phyloP scores from a whole-genome alignment of 1,140 invertebrate species.

The Nomia melanderi region DNA sequence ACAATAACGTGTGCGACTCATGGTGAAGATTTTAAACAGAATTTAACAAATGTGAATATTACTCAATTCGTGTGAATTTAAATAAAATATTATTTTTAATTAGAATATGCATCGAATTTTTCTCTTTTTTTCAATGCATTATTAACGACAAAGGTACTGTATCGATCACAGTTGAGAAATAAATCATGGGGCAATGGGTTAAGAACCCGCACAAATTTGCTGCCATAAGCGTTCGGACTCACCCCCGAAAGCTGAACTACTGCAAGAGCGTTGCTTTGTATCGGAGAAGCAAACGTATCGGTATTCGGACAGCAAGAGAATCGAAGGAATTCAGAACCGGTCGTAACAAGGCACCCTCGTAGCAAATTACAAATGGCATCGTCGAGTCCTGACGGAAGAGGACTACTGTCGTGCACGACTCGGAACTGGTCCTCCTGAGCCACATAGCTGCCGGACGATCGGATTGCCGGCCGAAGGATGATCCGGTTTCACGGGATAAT shows the following conservation, averaged over 20 bases:
- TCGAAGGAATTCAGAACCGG: slow-evolving; percentile 49
- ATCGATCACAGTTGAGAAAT: too few species aligned
- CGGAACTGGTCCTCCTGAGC: slow-evolving; percentile 31
- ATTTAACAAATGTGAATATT: too few species aligned
- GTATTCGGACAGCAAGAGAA: background rate
- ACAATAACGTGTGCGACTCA: too few species aligned
- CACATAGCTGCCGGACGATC: slow-evolving; percentile 36
- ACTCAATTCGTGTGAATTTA: too few species aligned
- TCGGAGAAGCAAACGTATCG: background rate
- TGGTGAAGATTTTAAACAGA: too few species aligned
- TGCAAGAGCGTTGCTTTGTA: background rate
- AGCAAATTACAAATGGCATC: slow-evolving; percentile 57
- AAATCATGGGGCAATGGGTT: too few species aligned
- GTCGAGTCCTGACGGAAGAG: slow-evolving; percentile 38
- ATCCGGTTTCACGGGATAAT: slow-evolving; percentile 58
- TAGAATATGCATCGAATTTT: too few species aligned
- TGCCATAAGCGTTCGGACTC: too few species aligned
- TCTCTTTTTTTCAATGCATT: too few species aligned
- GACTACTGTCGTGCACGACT: slow-evolving; percentile 24
- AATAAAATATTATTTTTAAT: too few species aligned
- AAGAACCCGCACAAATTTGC: too few species aligned
- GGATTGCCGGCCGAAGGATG: slow-evolving; percentile 37
- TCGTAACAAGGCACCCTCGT: slow-evolving; percentile 48
- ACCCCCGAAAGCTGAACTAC: background rate
- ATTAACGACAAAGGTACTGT: too few species aligned